Base-by-base conservation (phyloP, 2,797 vertebrate species). In the Hipposideros larvatus region DNA sequence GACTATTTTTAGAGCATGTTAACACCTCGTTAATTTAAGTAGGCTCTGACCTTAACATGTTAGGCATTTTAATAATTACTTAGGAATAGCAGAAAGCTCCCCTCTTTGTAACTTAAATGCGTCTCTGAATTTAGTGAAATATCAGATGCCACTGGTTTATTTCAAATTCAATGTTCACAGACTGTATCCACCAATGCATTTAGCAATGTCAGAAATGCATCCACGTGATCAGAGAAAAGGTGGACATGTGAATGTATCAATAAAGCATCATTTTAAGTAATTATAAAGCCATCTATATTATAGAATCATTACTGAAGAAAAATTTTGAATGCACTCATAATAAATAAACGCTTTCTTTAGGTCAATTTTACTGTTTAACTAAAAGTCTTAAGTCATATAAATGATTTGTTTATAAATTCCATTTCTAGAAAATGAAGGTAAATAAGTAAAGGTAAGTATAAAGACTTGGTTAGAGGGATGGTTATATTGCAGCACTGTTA, bases 51-150 rank as follows among this genome's bases (percentile, higher is more conserved):
- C 65, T 93, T 91, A 78, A 91, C 59, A 90, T 93, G 84, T 71
- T 68, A 93, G 34, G 28, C 34, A 93, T 94, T 93, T 89, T 95
- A 96, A 87, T 91, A 92, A 95, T 94, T 91, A 61, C 53, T 87
- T 91, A 31, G 26, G 18, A 80, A 46, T 28, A 55, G 18, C 13
- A 77, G 19, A 73, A 43, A 59, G 41, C 73, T 63, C 21, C 15
- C 14, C 66, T 82, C 43, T 46, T 80, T 92, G 34, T 94, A 63
- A 91, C 14, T 46, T 79, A 48, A 77, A 4, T 51, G 4, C 79
- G 82, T 88, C 43, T 75, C n/a, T 59, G 46, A 93, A 92, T 90
- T 90, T 79, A 80, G 28, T 90, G 43, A 91, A 96, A 71, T 80
- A 79, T 73, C 51, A 74, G 22, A 77, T 71, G 41, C 6, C 75